Conservation (phyloP, 1,140 invertebrate species). For the Tetramorium alpestre region DNA sequence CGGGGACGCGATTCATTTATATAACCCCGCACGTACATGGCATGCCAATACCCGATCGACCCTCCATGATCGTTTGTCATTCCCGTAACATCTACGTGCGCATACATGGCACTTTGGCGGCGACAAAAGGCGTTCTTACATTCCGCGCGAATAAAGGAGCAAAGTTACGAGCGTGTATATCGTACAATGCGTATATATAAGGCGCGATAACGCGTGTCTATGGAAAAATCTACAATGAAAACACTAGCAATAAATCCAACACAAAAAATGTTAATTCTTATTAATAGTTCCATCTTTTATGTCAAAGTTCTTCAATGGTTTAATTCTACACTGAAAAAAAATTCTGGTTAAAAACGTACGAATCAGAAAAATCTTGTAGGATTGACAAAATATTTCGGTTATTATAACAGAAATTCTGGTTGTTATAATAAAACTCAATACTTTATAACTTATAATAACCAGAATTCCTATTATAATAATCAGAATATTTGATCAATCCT, state of each 20-base stretch:
- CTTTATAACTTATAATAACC: too few relatives aligned
- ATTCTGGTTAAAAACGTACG: too few relatives aligned
- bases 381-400: too few relatives aligned
- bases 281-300: not conserved
- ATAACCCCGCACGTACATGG: slow-evolving; percentile 74
- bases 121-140: slow-evolving; percentile 61
- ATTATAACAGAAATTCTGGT: too few relatives aligned
- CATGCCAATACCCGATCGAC: slow-evolving; percentile 84
- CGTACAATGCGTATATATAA: not conserved
- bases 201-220: not conserved
- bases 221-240: not conserved
- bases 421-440: too few relatives aligned
- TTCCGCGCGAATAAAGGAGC: slow-evolving; percentile 27
- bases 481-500: too few relatives aligned
- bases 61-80: slow-evolving; percentile 82
- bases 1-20: slow-evolving; percentile 84
- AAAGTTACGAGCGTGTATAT: not conserved
- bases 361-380: too few relatives aligned
- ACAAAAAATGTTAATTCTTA: not conserved
- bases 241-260: not conserved
- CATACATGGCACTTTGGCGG: slow-evolving; percentile 10
- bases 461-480: too few relatives aligned
- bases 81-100: slow-evolving; percentile 38
- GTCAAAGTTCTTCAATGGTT: not conserved
- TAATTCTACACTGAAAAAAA: too few relatives aligned